Evolutionary conservation across 2,797 vertebrate species (phyloP), one percentile per base, ranked within the genome.

Genomic region (Pangasius djambal): DNA sequence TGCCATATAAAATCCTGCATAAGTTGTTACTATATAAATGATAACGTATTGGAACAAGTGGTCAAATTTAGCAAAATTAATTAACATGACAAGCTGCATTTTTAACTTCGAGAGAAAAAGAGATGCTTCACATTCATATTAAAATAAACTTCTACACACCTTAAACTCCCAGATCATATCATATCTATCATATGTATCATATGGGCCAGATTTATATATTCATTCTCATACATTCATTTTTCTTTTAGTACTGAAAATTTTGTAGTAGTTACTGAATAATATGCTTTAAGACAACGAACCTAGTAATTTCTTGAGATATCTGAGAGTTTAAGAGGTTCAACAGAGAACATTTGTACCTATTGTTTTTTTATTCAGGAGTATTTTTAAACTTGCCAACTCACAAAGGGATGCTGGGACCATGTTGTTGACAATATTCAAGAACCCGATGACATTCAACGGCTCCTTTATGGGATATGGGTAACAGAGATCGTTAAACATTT

Each of bases 361-460:
- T 59, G 18, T n/a, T 22, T 37, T 83, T 81, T 37, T 82, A 40
- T 57, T 31, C 10, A 57, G 3, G 18, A 2, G 6, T 52, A 13
- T 34, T 61, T 57, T 6, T 22, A 3, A 28, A 40, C 44, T 34
- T 57, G 4, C 1, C 25, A 83, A 88, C 83, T 89, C 40, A 89
- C 90, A 0, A 3, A 57, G 52, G 83, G 31, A 79, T 0, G 13
- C 65, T 13, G 3, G 31, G 18, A 70, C 0, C 0, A 10, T 2
- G 0, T 0, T 0, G 0, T 22, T 34, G 0, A 86, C 90, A 91
- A 0, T 0, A 0, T 0, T 0, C 1, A 2, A 31, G 25, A 83
- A 89, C 90, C 1, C 0, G 0, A 82, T 22, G 6, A 70, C 88
- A 89, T 2, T 2, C 2, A 37, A 72, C 28, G 67, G 12, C 22